phyloP scores from a whole-genome alignment of 2,888 invertebrate species.

The Cetonia aurata region DNA sequence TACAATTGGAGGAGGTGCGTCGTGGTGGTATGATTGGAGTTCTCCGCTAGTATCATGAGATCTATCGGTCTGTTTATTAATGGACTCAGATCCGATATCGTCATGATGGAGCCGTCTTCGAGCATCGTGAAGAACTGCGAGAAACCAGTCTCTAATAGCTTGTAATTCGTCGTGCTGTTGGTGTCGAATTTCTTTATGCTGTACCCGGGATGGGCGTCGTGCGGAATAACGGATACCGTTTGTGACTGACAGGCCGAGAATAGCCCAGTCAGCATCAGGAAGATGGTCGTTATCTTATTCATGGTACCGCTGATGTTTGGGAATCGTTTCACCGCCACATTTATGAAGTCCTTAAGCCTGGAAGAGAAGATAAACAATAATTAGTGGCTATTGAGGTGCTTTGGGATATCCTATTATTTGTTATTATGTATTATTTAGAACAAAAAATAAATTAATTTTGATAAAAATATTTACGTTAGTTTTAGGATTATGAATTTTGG shows the following conservation, averaged over 20 bases:
- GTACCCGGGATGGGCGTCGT: slow-evolving; percentile 91
- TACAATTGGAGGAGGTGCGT: slow-evolving; percentile 85
- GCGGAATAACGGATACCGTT: slow-evolving; percentile 79
- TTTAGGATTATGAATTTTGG: no score
- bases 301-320: slow-evolving; percentile 52
- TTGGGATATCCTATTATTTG: no score
- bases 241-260: slow-evolving; percentile 38
- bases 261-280: slow-evolving; percentile 52
- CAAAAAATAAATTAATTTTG: no score
- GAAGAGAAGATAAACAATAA: slow-evolving; percentile 1
- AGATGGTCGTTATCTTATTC: slow-evolving; percentile 55
- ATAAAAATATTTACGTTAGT: no score
- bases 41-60: slow-evolving; percentile 84
- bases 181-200: slow-evolving; percentile 84
- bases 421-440: no score
- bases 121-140: slow-evolving; percentile 89
- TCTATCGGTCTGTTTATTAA: slow-evolving; percentile 85
- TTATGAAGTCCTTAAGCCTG: slow-evolving; percentile 25
- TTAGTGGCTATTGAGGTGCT: no score
- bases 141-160: slow-evolving; percentile 82
- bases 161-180: slow-evolving; percentile 73
- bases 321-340: slow-evolving; percentile 56
- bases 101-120: slow-evolving; percentile 91
- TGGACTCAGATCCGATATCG: slow-evolving; percentile 86
- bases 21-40: slow-evolving; percentile 82